phyloP scores from a whole-genome alignment of 1,140 invertebrate genomes.

The Drosophila sturtevanti region DNA sequence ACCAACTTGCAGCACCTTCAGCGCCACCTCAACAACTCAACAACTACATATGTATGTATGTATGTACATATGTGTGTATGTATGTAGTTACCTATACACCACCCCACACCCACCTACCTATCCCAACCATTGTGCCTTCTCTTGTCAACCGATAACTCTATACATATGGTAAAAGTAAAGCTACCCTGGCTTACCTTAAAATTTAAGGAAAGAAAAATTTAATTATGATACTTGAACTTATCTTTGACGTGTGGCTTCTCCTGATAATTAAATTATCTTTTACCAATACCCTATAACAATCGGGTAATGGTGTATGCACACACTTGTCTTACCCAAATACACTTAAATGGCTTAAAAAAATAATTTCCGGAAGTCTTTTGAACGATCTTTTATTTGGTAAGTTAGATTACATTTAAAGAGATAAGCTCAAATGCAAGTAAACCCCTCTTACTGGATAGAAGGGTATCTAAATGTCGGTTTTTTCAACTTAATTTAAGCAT shows the following conservation, averaged over 20 bases:
- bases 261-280: conserved; percentile 67
- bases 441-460: too few species aligned
- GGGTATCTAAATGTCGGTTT: background rate
- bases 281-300: background rate
- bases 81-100: conserved; percentile 1
- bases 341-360: too few species aligned
- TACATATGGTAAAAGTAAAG: conserved; percentile 8
- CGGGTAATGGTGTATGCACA: background rate
- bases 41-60: too few species aligned
- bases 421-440: too few species aligned
- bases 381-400: too few species aligned
- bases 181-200: conserved; percentile 7
- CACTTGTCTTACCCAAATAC: too few species aligned
- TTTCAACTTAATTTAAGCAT: background rate
- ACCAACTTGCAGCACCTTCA: conserved; percentile 11
- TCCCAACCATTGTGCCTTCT: conserved; percentile 52
- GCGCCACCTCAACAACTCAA: conserved; percentile 33
- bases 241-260: conserved; percentile 52
- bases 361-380: too few species aligned
- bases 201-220: conserved; percentile 58
- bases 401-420: too few species aligned
- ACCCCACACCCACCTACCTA: conserved; percentile 36
- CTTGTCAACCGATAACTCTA: conserved; percentile 9
- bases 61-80: too few species aligned
- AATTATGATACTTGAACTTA: conserved; percentile 75